Evolutionary conservation across 2,888 invertebrate genomes (phyloP).

Genomic region (Mythimna loreyi): DNA sequence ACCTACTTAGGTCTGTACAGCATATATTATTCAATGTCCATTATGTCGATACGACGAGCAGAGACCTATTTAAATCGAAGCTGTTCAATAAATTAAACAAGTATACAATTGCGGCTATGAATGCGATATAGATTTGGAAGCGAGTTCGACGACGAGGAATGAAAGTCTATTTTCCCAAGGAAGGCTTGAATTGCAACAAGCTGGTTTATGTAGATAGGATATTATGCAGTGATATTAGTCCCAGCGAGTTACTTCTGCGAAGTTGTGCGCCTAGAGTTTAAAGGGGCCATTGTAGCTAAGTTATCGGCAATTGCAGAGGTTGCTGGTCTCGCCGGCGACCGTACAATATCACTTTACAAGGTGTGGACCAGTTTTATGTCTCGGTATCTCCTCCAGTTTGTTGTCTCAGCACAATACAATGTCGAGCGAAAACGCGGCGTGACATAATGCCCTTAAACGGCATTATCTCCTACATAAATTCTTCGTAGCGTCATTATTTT

Average conservation of each 20-base stretch:
- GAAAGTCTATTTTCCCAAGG: constrained; percentile 57
- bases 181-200: constrained; percentile 63
- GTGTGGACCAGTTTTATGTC: constrained; percentile 57
- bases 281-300: constrained; percentile 73
- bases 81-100: constrained; percentile 42
- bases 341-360: constrained; percentile 64
- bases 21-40: constrained; percentile 62
- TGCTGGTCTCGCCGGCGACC: constrained; percentile 64
- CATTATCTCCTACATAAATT: constrained; percentile 30
- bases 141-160: constrained; percentile 34
- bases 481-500: constrained; percentile 27
- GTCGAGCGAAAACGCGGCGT: constrained; percentile 28
- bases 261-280: constrained; percentile 71
- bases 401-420: constrained; percentile 38
- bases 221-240: constrained; percentile 70
- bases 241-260: constrained; percentile 65
- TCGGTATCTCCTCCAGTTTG: constrained; percentile 43
- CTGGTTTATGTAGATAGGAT: constrained; percentile 73
- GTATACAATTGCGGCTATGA: constrained; percentile 27
- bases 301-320: constrained; percentile 72
- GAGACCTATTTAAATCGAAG: constrained; percentile 51
- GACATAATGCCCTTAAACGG: constrained; percentile 17
- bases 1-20: constrained; percentile 51
- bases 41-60: constrained; percentile 56
- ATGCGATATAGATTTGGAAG: constrained; percentile 43